Evolutionary conservation across 2,797 vertebrate genomes (phyloP).

Genomic region (Onychomys leucogaster): DNA sequence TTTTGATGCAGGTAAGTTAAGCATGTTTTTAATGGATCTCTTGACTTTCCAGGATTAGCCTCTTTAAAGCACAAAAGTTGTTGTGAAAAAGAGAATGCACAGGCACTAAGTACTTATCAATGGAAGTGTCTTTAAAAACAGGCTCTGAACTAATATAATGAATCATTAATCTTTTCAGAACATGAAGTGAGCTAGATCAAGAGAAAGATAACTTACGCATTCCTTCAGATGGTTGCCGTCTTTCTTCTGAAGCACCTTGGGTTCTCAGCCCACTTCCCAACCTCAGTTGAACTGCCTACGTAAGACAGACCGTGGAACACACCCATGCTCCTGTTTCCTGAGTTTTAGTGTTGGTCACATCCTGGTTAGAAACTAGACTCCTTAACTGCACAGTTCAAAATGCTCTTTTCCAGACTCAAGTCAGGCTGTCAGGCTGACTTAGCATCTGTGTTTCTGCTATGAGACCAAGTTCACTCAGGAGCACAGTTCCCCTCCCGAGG

Average conservation of each 20-base stretch:
- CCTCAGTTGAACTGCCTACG: neutral
- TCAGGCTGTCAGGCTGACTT: neutral
- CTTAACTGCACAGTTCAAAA: neutral
- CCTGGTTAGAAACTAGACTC: neutral
- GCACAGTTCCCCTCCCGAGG: neutral
- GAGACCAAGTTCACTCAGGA: too few species aligned
- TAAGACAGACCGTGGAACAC: neutral
- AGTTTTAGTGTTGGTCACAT: neutral
- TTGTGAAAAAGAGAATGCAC: neutral
- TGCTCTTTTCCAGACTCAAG: neutral
- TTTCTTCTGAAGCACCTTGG: neutral
- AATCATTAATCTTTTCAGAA: neutral
- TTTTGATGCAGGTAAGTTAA: neutral
- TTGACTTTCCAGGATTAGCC: neutral
- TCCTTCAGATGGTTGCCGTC: neutral
- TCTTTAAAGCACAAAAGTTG: neutral
- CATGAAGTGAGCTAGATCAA: neutral
- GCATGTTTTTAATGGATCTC: neutral
- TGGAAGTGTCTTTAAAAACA: conserved; percentile 12
- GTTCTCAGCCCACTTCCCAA: neutral
- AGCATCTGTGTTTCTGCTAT: neutral
- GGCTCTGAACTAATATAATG: neutral
- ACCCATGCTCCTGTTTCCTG: neutral
- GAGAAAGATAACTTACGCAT: neutral
- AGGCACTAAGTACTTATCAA: neutral